Evolutionary conservation across 2,113 vertebrate species (phyloP).

Genomic region (Siniperca knerii): DNA sequence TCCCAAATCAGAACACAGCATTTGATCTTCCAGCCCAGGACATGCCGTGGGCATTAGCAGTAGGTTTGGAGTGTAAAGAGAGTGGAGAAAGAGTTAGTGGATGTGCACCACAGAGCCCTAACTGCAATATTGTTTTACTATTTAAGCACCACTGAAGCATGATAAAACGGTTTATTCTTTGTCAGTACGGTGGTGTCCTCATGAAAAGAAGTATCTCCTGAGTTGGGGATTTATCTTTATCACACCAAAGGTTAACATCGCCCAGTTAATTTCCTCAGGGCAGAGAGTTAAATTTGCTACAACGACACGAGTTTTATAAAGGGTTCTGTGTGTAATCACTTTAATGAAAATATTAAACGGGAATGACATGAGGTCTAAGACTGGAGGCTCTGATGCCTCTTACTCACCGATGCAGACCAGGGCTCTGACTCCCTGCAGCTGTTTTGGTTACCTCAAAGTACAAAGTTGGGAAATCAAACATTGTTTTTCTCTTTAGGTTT

Average conservation of each 20-base stretch:
- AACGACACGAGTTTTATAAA: conserved; percentile 62
- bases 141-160: conserved; percentile 42
- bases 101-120: conserved; percentile 5
- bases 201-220: conserved; percentile 33
- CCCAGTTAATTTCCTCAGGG: conserved; percentile 58
- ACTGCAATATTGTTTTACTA: conserved; percentile 37
- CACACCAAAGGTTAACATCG: conserved; percentile 69
- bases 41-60: conserved; percentile 18
- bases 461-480: conserved; percentile 51
- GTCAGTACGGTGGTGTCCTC: conserved; percentile 41
- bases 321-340: conserved; percentile 63
- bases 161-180: conserved; percentile 46
- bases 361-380: conserved; percentile 69
- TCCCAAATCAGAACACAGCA: conserved; percentile 37
- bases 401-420: conserved; percentile 64
- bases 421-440: conserved; percentile 57
- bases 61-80: conserved; percentile 20
- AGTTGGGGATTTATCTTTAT: conserved; percentile 66
- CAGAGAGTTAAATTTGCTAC: conserved; percentile 55
- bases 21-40: conserved; percentile 54
- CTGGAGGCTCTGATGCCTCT: conserved; percentile 63
- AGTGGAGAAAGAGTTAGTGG: conserved; percentile 11
- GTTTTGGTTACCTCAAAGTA: conserved; percentile 49
- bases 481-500: conserved; percentile 29
- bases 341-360: conserved; percentile 80